Percentiles rank a stretch among this genome's conserved stretches.
Evolutionary conservation across 2,888 invertebrate species (phyloP).

Genomic region (Trachelus iudaicus): DNA sequence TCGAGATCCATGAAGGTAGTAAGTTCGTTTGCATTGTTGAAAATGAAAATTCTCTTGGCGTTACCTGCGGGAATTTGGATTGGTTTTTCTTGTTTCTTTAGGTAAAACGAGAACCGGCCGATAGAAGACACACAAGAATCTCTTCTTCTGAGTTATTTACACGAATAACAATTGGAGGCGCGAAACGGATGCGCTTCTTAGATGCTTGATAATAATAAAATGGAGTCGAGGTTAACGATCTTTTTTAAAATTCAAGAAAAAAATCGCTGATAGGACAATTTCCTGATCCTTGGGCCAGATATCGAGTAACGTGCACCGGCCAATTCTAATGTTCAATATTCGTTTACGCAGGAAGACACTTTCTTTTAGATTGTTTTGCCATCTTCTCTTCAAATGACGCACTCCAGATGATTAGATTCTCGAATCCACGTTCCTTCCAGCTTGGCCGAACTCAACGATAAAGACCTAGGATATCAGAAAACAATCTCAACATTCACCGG

Average conservation of each 20-base stretch:
- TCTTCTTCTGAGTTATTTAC: too few relatives aligned
- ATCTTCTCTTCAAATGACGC: background rate
- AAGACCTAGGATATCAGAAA: slow-evolving; percentile 49
- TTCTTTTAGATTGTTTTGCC: background rate
- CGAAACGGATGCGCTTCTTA: background rate
- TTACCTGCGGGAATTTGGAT: too few relatives aligned
- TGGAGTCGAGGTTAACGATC: background rate
- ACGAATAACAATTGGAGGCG: background rate
- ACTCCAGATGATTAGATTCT: background rate
- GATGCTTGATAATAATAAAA: background rate
- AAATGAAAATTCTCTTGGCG: too few relatives aligned
- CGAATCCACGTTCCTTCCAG: background rate
- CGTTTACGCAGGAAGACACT: background rate
- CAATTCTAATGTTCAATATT: background rate
- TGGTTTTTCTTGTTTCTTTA: too few relatives aligned
- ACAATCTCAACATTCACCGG: slow-evolving; percentile 37
- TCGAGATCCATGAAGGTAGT: too few relatives aligned
- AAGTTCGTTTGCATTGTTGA: too few relatives aligned
- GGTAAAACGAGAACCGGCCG: too few relatives aligned
- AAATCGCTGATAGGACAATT: background rate
- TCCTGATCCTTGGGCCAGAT: background rate
- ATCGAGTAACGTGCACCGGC: background rate
- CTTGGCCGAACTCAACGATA: slow-evolving; percentile 1
- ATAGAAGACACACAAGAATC: too few relatives aligned
- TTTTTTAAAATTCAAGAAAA: background rate